Percentiles rank a stretch among this genome's conserved stretches.
These are phyloP conservation scores for Grus americana DNA, from an alignment of 2,113 vertebrate species.

Conservation along the genomic window DNA sequence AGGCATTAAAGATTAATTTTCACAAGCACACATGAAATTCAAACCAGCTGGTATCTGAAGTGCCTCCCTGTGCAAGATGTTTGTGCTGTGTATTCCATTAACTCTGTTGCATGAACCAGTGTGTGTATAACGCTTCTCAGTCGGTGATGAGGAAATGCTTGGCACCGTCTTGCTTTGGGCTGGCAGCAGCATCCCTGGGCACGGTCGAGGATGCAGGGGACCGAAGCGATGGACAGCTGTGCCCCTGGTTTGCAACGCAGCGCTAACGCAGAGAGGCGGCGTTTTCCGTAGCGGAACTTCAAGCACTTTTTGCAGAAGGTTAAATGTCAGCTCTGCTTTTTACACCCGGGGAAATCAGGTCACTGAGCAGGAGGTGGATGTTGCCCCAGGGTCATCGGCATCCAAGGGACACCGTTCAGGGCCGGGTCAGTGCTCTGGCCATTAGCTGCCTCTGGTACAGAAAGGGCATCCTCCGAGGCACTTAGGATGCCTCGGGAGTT, in stretches of 20 bases:
- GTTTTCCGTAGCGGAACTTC: not conserved
- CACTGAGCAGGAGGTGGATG: not conserved
- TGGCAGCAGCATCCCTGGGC: not conserved
- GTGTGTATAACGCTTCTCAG: rapidly evolving
- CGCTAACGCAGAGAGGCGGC: not conserved
- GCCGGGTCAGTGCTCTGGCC: not conserved
- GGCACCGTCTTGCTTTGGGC: not conserved
- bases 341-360: not conserved
- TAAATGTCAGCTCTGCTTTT: slow-evolving; percentile 22
- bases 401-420: not conserved
- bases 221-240: not conserved
- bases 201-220: rapidly evolving
- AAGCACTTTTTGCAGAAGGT: not conserved
- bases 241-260: not conserved
- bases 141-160: rapidly evolving
- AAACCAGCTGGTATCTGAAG: not conserved
- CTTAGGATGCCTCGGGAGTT: not conserved
- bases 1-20: not conserved
- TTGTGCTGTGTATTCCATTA: not conserved
- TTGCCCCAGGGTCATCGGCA: not conserved
- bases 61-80: not conserved
- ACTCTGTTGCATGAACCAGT: not conserved
- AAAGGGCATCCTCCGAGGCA: not conserved
- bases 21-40: not conserved
- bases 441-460: not conserved